Evolutionary conservation across 2,797 vertebrate genomes (phyloP).

Genomic region (Sardinella longiceps): DNA sequence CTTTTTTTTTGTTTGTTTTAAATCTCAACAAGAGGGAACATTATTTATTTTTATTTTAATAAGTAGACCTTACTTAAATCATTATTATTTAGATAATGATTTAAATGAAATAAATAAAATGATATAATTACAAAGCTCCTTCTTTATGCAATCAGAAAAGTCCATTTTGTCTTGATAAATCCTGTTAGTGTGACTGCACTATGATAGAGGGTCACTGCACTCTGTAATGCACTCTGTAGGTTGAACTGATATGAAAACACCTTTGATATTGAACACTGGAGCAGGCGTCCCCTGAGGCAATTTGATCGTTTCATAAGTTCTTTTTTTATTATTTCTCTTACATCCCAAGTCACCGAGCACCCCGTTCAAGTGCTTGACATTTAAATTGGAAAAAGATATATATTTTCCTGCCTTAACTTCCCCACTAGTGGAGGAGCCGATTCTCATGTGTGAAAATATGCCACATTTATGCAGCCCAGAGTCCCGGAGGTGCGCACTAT

Average conservation of each 20-base stretch:
- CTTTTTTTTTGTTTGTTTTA: neutral
- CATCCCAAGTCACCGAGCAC: neutral
- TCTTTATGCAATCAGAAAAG: too few relatives aligned
- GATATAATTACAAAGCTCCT: neutral
- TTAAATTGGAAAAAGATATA: conserved; percentile 28
- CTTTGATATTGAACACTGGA: conserved; percentile 13
- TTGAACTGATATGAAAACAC: conserved; percentile 22
- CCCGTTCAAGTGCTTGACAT: conserved; percentile 20
- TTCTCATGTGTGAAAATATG: conserved; percentile 33
- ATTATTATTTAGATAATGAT: too few relatives aligned
- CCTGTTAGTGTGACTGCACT: neutral
- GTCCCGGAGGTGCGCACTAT: conserved; percentile 29
- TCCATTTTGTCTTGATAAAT: neutral
- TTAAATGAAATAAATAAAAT: too few relatives aligned
- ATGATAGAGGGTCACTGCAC: neutral
- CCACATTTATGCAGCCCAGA: conserved; percentile 30
- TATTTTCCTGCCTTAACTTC: conserved; percentile 29
- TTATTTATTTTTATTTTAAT: too few relatives aligned
- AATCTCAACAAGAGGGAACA: neutral
- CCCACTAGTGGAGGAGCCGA: neutral
- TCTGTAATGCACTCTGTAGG: neutral
- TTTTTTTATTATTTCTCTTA: conserved; percentile 61
- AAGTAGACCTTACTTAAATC: too few relatives aligned
- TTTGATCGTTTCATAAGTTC: conserved; percentile 51
- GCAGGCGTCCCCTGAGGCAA: neutral